Evolutionary conservation across 2,888 invertebrate species (phyloP), one percentile per base, ranked within the genome.

Genomic region (Cryptus viduatorius): DNA sequence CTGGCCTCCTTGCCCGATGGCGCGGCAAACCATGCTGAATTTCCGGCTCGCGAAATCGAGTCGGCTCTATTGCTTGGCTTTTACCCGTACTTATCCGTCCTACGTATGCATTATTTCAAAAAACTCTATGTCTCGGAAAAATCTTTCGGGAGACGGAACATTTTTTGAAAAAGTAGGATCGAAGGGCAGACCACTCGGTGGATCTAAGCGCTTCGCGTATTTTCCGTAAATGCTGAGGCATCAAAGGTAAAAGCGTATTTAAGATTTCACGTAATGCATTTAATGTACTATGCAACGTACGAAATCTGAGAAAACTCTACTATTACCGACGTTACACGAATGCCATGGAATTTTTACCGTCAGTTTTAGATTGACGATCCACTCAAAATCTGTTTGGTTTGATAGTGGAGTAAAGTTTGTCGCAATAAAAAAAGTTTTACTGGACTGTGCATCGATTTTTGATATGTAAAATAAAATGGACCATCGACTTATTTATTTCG

Each of bases 1-100:
- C 72, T 75, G 86, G 85, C 73, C 85, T 78, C 67, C 82, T 82
- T 78, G 84, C 86, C 72, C 85, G 82, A 86, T 79, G 78, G 79
- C 76, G 72, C 82, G 81, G 82, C 75, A 86, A 87, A 82, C 65
- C 75, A 79, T 42, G 56, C 56, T 56, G 67, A 48, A 75, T 77
- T 79, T 79, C 67, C n/a, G 53, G 19, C 68, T n/a, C 53, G 82
- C 37, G 44, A 82, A 79, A 84, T 79, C 79, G 73, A 53, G 61
- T 79, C 67, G 3, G 67, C 64, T 67, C 68, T 19, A 68, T 65
- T 72, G 72, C 76, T 31, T 46, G 31, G n/a, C n/a, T 50, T 46
- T 44, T 67, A 42, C n/a, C 53, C 48, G 56, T 61, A 73, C 42
- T 37, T 73, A 78, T 4, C 24, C 14, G 1, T 42, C 16, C 12